Percentiles rank a stretch among this genome's conserved stretches.
Conservation (phyloP, 2,113 vertebrate species). For the Amazona guildingii region DNA sequence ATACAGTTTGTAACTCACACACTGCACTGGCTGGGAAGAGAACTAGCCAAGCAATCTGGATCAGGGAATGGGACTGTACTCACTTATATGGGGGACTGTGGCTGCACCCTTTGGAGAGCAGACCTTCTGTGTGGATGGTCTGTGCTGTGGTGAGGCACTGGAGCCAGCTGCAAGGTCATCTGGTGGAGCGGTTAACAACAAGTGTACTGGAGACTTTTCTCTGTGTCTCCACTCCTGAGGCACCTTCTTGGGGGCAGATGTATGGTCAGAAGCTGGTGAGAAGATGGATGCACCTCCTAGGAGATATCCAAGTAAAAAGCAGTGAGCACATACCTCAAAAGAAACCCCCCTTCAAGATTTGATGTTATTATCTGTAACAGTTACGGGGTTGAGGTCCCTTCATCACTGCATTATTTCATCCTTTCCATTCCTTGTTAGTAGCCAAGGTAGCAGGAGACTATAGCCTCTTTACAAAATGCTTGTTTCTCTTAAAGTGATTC, state of each 20-base stretch:
- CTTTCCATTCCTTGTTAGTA: not conserved
- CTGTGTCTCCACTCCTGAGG: not conserved
- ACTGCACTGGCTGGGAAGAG: not conserved
- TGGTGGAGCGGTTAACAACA: conserved; percentile 74
- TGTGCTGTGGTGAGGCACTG: not conserved
- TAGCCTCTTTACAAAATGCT: not conserved
- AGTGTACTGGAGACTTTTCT: conserved; percentile 79
- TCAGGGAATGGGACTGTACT: not conserved
- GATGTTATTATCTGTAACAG: not conserved
- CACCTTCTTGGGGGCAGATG: conserved; percentile 40
- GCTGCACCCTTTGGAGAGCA: not conserved
- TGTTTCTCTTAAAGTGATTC: not conserved
- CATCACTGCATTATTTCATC: not conserved
- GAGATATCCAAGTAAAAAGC: not conserved
- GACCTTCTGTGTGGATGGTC: not conserved
- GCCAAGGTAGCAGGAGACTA: not conserved
- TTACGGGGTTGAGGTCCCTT: not conserved
- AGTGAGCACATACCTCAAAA: not conserved
- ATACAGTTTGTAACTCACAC: not conserved
- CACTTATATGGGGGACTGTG: conserved; percentile 13
- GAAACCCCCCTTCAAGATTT: not conserved
- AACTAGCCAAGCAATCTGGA: not conserved
- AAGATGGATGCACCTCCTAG: not conserved
- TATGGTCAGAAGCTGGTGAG: not conserved
- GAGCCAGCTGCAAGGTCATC: not conserved